A percentile compares a stretch with the other conserved stretches of the same genome.
Evolutionary conservation across 2,888 invertebrate species (phyloP).

Genomic region (Dynastes tityus): DNA sequence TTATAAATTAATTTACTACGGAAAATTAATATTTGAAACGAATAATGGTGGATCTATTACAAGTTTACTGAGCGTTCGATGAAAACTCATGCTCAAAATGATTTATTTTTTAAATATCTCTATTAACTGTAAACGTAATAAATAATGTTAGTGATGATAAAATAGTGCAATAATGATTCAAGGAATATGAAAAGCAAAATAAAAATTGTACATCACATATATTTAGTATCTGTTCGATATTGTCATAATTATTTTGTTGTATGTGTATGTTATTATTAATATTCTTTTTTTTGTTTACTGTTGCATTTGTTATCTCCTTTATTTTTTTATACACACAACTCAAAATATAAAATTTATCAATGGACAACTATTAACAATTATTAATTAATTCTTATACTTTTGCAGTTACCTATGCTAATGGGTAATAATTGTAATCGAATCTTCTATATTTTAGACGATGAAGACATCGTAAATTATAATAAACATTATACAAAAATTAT

Average conservation of each 20-base stretch:
- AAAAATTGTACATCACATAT: slow-evolving; percentile 38
- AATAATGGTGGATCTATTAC: slow-evolving; percentile 16
- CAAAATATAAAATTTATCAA: slow-evolving; percentile 30
- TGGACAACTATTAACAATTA: slow-evolving; percentile 30
- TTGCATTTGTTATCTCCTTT: slow-evolving; percentile 43
- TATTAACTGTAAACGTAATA: slow-evolving; percentile 40
- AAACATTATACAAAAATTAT: slow-evolving; percentile 7
- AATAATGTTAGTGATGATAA: slow-evolving; percentile 38
- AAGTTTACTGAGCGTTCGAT: slow-evolving; percentile 33
- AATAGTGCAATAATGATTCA: slow-evolving; percentile 41
- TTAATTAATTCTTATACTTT: slow-evolving; percentile 27
- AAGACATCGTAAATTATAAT: background rate
- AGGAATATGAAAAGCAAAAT: slow-evolving; percentile 19
- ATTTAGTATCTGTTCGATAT: slow-evolving; percentile 22
- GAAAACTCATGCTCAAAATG: slow-evolving; percentile 40
- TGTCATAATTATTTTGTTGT: slow-evolving; percentile 39
- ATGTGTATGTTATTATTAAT: slow-evolving; percentile 33
- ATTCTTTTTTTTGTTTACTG: slow-evolving; percentile 33
- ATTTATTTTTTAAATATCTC: slow-evolving; percentile 37
- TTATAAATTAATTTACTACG: background rate
- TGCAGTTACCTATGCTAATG: slow-evolving; percentile 24
- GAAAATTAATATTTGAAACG: background rate
- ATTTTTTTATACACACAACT: slow-evolving; percentile 37
- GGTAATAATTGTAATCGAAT: slow-evolving; percentile 31
- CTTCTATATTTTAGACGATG: slow-evolving; percentile 27